Evolutionary conservation across 2,797 vertebrate species (phyloP).

Genomic region (Acanthis flammea): DNA sequence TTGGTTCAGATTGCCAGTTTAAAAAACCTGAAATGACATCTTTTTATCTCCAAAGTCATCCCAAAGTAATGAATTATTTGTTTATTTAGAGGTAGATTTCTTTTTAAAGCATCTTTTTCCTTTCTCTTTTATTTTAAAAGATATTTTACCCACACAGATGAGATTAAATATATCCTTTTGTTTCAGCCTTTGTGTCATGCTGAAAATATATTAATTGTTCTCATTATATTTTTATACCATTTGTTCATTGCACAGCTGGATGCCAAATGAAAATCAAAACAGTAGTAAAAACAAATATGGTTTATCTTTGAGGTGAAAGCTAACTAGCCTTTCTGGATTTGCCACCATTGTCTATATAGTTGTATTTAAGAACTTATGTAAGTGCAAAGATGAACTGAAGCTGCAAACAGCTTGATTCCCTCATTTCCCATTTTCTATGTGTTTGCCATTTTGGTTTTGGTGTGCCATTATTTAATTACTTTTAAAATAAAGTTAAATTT

Average conservation of each 20-base stretch:
- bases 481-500: slow-evolving; percentile 7
- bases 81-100: neutral
- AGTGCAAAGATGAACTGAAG: neutral
- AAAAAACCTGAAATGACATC: neutral
- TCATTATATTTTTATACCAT: neutral
- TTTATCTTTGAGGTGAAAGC: neutral
- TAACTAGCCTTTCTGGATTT: neutral
- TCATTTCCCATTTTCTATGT: neutral
- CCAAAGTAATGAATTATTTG: neutral
- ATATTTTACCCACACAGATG: neutral
- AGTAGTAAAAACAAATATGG: neutral
- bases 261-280: neutral
- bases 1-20: neutral
- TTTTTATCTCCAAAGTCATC: neutral
- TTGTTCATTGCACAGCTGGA: neutral
- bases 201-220: neutral
- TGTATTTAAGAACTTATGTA: neutral
- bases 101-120: neutral
- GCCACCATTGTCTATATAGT: neutral
- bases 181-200: neutral
- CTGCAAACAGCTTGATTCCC: neutral
- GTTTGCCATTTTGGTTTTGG: neutral
- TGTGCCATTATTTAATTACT: neutral
- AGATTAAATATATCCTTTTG: neutral
- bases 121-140: neutral